Conservation (phyloP, 2,797 vertebrate species). For the Liasis olivaceus region DNA sequence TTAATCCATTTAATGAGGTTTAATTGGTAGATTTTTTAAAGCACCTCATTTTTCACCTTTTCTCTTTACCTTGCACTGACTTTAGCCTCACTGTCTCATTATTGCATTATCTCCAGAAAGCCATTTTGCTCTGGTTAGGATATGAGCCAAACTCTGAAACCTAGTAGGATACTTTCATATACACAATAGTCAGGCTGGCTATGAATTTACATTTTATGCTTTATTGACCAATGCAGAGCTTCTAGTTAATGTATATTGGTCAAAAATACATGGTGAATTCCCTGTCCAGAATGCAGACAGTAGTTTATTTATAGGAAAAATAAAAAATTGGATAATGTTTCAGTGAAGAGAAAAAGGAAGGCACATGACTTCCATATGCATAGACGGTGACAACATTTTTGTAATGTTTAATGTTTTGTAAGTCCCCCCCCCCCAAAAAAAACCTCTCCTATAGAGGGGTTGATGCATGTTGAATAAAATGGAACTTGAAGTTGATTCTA, state of each 20-base stretch:
- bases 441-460: neutral
- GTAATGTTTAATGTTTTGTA: neutral
- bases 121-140: neutral
- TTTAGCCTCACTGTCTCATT: neutral
- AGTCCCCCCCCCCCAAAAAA: neutral
- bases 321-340: neutral
- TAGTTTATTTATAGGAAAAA: accelerated
- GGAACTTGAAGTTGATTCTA: neutral
- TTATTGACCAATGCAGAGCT: neutral
- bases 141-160: neutral
- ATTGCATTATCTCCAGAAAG: neutral
- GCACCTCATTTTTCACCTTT: neutral
- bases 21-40: neutral
- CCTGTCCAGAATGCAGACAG: neutral
- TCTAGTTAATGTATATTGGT: neutral
- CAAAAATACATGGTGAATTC: neutral
- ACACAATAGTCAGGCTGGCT: neutral
- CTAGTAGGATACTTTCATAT: neutral
- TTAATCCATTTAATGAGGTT: neutral
- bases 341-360: slow-evolving; percentile 6
- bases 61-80: neutral
- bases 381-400: neutral
- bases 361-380: neutral
- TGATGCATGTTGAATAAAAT: neutral
- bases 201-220: neutral